phyloP scores from a whole-genome alignment of 2,888 invertebrate genomes.

The Liodrosophila aerea region DNA sequence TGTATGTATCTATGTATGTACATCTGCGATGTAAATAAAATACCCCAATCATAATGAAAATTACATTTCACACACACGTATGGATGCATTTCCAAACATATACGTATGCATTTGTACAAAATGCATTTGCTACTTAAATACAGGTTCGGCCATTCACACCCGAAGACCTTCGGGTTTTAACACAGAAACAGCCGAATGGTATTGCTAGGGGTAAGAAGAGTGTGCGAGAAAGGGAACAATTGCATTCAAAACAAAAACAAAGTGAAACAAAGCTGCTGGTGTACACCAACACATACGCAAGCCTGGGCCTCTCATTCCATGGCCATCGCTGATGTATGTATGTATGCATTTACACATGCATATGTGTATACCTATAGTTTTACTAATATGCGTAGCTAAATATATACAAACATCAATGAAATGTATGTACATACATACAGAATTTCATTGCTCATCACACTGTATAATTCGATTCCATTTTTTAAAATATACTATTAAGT shows the following conservation, averaged over 20 bases:
- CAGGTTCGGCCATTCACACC: slow-evolving; percentile 45
- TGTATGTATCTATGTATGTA: slow-evolving; percentile 8
- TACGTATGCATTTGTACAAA: slow-evolving; percentile 25
- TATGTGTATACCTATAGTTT: not conserved
- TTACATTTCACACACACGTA: slow-evolving; percentile 18
- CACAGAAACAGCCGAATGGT: slow-evolving; percentile 27
- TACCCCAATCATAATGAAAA: slow-evolving; percentile 35
- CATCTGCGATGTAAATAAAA: slow-evolving; percentile 31
- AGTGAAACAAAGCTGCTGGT: slow-evolving; percentile 27
- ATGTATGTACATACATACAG: slow-evolving; percentile 9
- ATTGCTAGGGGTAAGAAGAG: slow-evolving; percentile 25
- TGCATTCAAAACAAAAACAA: slow-evolving; percentile 58
- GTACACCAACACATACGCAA: slow-evolving; percentile 36
- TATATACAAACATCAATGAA: slow-evolving; percentile 9
- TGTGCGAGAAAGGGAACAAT: slow-evolving; percentile 49
- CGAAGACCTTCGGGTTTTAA: slow-evolving; percentile 39
- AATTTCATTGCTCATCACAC: slow-evolving; percentile 3
- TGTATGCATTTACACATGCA: slow-evolving; percentile 7
- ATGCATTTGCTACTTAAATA: slow-evolving; percentile 45
- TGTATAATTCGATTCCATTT: not conserved
- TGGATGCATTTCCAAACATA: slow-evolving; percentile 13
- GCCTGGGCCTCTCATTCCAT: slow-evolving; percentile 38
- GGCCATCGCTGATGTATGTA: slow-evolving; percentile 35
- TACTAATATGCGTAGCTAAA: not conserved
- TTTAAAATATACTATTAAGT: slow-evolving; percentile 25